Evolutionary conservation across 92 coral and sea anemone genomes (phyloP).

Genomic region (Desmophyllum pertusum): DNA sequence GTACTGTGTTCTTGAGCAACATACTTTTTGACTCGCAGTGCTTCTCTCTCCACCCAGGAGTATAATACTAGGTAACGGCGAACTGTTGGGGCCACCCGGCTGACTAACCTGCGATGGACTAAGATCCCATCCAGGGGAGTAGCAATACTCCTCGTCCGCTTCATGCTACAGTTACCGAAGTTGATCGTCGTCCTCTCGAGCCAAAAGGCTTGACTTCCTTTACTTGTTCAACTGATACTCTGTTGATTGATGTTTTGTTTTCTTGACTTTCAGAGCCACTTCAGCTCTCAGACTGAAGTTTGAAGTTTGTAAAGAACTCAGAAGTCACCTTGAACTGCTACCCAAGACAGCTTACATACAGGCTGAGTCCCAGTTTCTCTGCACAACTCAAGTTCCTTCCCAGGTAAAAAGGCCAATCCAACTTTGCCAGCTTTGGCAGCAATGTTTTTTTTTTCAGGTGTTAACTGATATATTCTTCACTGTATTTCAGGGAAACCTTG

Average conservation of each 20-base stretch:
- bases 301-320: conserved; percentile 98
- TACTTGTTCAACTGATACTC: not conserved
- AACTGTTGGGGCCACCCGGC: not conserved
- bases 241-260: not conserved
- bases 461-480: not conserved
- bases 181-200: no score
- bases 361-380: conserved; percentile 96
- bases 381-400: conserved; percentile 98
- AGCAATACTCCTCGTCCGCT: not conserved
- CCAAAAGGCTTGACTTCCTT: not conserved
- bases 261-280: conserved; percentile 75
- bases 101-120: not conserved
- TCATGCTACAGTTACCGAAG: no score
- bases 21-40: not conserved
- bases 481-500: conserved; percentile 69
- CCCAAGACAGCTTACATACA: conserved; percentile 99
- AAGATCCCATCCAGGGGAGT: not conserved
- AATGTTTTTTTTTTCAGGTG: not conserved
- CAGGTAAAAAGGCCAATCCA: conserved; percentile 77
- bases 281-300: conserved; percentile 96
- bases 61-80: not conserved
- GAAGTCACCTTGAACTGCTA: conserved; percentile 88
- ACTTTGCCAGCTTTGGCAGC: not conserved
- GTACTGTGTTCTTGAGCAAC: not conserved
- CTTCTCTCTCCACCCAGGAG: not conserved